These are phyloP conservation scores for Psophia crepitans DNA, from an alignment of 2,113 vertebrate species.

Conservation along the genomic window DNA sequence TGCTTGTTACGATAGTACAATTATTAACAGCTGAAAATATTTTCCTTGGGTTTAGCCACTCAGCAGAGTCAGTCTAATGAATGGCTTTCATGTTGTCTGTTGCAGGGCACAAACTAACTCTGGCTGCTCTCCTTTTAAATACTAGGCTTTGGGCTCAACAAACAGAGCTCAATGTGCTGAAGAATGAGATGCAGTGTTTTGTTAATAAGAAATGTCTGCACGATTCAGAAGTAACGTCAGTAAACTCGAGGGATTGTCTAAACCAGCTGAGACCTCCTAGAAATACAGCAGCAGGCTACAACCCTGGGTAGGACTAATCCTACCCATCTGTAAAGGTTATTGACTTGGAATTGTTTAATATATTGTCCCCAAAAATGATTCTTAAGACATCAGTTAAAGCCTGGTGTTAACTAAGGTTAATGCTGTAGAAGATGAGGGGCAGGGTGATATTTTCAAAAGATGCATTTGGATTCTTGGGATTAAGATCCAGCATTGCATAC, in stretches of 20 bases:
- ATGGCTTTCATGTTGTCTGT: conserved; percentile 13
- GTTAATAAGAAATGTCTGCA: neutral
- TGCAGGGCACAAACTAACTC: neutral
- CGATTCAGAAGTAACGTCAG: neutral
- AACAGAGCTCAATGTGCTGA: neutral
- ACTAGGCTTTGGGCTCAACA: neutral
- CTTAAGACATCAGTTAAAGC: neutral
- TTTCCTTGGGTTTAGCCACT: conserved; percentile 26
- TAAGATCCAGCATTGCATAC: neutral
- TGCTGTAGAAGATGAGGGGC: neutral
- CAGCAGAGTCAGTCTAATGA: conserved; percentile 9
- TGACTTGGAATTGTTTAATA: neutral
- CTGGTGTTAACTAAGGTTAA: neutral
- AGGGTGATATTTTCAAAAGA: neutral
- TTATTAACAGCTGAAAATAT: neutral
- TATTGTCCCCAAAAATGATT: neutral
- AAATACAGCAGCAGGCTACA: neutral
- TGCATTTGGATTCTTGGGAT: neutral
- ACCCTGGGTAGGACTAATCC: neutral
- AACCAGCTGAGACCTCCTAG: neutral
- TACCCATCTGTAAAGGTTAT: neutral
- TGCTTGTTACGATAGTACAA: neutral
- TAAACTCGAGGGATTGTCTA: neutral
- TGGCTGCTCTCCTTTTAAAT: neutral
- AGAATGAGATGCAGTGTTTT: neutral